Conservation (phyloP, 2,888 invertebrate species). For the Euphydryas editha region DNA sequence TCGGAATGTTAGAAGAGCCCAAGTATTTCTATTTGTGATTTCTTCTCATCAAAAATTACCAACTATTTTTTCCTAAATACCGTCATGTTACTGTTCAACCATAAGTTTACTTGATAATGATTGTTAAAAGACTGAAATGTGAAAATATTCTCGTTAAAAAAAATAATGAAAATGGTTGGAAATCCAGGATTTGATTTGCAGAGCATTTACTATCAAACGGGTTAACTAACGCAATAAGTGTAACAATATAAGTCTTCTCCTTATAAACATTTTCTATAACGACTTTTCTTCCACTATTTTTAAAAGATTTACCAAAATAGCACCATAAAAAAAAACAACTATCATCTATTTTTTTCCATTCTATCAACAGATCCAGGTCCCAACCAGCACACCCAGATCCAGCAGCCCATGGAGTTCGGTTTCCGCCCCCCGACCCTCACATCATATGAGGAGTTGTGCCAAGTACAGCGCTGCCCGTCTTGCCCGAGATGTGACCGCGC, state of each 20-base stretch:
- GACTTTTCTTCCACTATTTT: background rate
- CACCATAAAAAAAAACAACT: background rate
- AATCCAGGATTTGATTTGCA: no score
- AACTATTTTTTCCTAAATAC: no score
- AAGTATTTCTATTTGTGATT: no score
- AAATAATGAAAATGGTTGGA: no score
- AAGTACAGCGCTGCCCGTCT: slow-evolving; percentile 72
- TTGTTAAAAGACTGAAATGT: no score
- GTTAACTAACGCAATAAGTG: no score
- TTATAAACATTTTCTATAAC: background rate
- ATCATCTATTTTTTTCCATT: background rate
- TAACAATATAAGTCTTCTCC: background rate
- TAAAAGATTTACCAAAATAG: background rate
- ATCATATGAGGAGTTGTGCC: slow-evolving; percentile 76
- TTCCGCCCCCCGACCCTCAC: slow-evolving; percentile 69
- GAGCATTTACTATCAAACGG: no score
- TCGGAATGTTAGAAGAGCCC: no score
- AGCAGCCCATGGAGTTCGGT: slow-evolving; percentile 72
- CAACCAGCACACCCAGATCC: slow-evolving; percentile 57
- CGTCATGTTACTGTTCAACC: no score
- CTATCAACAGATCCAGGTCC: slow-evolving; percentile 60
- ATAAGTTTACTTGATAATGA: no score
- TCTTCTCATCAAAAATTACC: no score
- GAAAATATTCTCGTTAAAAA: no score
- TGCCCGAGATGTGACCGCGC: slow-evolving; percentile 75